A percentile compares a stretch with the other conserved stretches of the same genome.
phyloP scores from a whole-genome alignment of 2,113 vertebrate genomes.

The Vombatus ursinus region DNA sequence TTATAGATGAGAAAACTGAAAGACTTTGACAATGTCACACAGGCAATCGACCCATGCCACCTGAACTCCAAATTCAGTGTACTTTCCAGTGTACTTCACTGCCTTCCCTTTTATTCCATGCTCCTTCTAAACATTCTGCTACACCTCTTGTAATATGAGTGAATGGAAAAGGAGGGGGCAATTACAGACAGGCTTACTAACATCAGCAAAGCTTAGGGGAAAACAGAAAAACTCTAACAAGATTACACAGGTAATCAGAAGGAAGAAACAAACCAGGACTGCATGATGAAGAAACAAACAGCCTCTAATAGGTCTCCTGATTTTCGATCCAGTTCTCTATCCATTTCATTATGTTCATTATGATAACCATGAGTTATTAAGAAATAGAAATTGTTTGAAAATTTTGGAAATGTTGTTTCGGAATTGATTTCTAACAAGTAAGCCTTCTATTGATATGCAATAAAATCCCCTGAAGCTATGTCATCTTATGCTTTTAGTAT shows the following conservation, averaged over 20 bases:
- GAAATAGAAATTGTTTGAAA: neutral
- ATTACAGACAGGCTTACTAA: neutral
- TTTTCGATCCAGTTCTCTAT: neutral
- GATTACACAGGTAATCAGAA: neutral
- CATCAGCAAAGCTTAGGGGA: neutral
- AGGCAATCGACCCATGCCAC: neutral
- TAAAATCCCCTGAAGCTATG: neutral
- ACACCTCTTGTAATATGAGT: neutral
- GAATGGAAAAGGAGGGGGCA: neutral
- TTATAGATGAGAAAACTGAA: neutral
- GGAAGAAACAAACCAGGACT: neutral
- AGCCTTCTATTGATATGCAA: neutral
- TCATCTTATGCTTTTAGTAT: neutral
- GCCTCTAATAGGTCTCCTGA: neutral
- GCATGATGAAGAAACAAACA: neutral
- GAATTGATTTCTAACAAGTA: neutral
- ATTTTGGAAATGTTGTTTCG: neutral
- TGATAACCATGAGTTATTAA: neutral
- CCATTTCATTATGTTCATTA: neutral
- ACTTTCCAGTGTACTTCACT: neutral
- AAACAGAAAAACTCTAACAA: neutral
- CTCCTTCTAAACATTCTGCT: neutral
- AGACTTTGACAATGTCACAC: neutral
- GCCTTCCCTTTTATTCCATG: neutral
- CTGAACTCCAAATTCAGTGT: neutral